phyloP scores from a whole-genome alignment of 2,888 invertebrate species.

The Selenia dentaria region DNA sequence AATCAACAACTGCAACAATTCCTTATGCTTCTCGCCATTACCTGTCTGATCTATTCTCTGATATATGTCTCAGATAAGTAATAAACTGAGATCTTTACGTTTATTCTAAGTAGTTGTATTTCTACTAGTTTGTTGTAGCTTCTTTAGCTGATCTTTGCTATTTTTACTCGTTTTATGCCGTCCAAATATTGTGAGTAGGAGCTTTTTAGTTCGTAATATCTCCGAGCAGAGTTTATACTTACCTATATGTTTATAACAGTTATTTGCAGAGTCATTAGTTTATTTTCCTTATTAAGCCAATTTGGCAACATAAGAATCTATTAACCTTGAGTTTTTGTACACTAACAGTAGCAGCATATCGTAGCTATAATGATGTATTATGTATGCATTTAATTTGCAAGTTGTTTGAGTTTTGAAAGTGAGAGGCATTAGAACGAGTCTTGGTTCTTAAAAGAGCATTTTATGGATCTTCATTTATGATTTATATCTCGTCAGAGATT shows the following conservation, averaged over 20 bases:
- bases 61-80: no score
- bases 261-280: slow-evolving; percentile 34
- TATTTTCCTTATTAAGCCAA: slow-evolving; percentile 35
- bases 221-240: slow-evolving; percentile 23
- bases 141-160: no score
- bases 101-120: no score
- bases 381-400: slow-evolving; percentile 27
- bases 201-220: not conserved
- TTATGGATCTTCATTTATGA: slow-evolving; percentile 18
- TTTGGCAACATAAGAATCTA: slow-evolving; percentile 28
- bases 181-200: slow-evolving; percentile 1
- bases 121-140: no score
- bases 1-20: no score
- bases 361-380: slow-evolving; percentile 20
- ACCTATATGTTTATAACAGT: slow-evolving; percentile 30
- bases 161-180: no score
- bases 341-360: slow-evolving; percentile 31
- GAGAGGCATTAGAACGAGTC: slow-evolving; percentile 12
- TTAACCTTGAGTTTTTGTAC: slow-evolving; percentile 34
- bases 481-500: no score
- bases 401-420: slow-evolving; percentile 17
- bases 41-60: no score
- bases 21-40: no score
- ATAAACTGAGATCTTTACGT: no score
- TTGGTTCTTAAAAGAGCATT: slow-evolving; percentile 4